phyloP scores from a whole-genome alignment of 1,140 invertebrate genomes.

The Araneus ventricosus region DNA sequence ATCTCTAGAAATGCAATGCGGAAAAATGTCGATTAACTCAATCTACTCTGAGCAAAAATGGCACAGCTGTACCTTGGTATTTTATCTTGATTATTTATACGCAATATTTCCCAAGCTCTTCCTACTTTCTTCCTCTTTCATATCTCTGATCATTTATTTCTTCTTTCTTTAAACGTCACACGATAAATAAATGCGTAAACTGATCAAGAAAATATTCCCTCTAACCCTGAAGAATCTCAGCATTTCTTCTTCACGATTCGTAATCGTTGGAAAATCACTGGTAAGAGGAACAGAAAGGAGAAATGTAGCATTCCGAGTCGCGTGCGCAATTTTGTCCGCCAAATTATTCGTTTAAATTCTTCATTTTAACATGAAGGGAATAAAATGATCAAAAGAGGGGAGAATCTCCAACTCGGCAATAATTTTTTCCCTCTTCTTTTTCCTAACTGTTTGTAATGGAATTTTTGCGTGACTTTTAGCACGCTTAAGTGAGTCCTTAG shows the following conservation, averaged over 20 bases:
- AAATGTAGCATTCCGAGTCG: conserved; percentile 56
- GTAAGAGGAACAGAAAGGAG: conserved; percentile 24
- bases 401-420: conserved; percentile 29
- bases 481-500: conserved; percentile 71
- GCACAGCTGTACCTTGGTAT: too few relatives aligned
- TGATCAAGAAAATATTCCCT: too few relatives aligned
- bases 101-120: too few relatives aligned
- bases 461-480: conserved; percentile 70
- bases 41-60: too few relatives aligned
- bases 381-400: conserved; percentile 64
- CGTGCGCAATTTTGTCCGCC: conserved; percentile 61
- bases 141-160: too few relatives aligned
- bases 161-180: too few relatives aligned
- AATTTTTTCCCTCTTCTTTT: conserved; percentile 47
- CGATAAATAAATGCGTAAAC: too few relatives aligned
- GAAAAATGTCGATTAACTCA: too few relatives aligned
- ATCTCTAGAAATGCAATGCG: too few relatives aligned
- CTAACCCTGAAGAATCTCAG: not conserved
- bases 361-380: conserved; percentile 69
- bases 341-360: conserved; percentile 69
- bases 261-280: conserved; percentile 23
- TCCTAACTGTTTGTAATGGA: conserved; percentile 63
- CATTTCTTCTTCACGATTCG: not conserved
- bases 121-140: too few relatives aligned
- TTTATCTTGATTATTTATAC: too few relatives aligned